Evolutionary conservation across 2,113 vertebrate species (phyloP).

Genomic region (Paradisaea rubra): DNA sequence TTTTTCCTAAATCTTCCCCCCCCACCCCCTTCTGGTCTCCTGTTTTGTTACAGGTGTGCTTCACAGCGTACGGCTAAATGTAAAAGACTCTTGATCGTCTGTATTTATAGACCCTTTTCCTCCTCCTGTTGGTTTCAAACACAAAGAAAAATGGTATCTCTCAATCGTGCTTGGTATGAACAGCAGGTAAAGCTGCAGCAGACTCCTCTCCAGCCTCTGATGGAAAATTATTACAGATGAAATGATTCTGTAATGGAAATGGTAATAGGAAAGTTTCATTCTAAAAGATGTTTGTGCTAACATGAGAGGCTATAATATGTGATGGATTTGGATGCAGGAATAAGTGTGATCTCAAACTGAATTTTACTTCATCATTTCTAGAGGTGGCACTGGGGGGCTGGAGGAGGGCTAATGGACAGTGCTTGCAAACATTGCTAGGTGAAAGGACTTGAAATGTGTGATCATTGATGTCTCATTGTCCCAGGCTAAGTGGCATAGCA

Average conservation of each 20-base stretch:
- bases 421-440: neutral
- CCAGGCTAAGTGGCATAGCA: neutral
- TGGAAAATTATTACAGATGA: constrained; percentile 65
- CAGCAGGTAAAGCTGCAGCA: constrained; percentile 57
- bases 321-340: constrained; percentile 28
- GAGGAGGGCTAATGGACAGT: neutral
- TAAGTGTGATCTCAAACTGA: neutral
- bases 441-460: neutral
- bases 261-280: constrained; percentile 43
- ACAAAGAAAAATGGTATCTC: constrained; percentile 72
- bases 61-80: neutral
- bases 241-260: constrained; percentile 55
- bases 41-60: constrained; percentile 68
- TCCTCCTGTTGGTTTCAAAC: constrained; percentile 63
- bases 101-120: constrained; percentile 63
- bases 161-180: constrained; percentile 41
- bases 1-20: constrained; percentile 44
- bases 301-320: neutral
- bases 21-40: neutral
- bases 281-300: constrained; percentile 44
- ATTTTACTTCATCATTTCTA: constrained; percentile 39
- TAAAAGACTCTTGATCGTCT: constrained; percentile 63
- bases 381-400: constrained; percentile 5
- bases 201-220: constrained; percentile 43
- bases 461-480: neutral